Evolutionary conservation across 2,888 invertebrate genomes (phyloP), one percentile per base, ranked within the genome.

Genomic region (Monochamus alternatus): DNA sequence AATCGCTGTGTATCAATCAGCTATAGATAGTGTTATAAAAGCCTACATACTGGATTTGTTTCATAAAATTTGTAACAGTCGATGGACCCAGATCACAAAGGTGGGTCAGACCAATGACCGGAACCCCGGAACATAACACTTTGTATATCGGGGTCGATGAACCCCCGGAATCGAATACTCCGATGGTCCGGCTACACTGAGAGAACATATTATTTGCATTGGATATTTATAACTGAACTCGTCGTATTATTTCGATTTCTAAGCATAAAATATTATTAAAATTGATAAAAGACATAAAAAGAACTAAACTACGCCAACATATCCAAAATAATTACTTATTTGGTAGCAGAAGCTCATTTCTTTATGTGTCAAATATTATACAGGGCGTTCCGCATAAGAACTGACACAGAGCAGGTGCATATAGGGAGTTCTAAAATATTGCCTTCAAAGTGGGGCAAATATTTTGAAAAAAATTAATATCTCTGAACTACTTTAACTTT

Each of bases 51-150:
- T 60, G 60, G 60, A 12, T 69, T 71, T 63, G 60, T 62, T 71
- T 71, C 52, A 63, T 71, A 71, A 71, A 71, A 71, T 71, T 71
- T 62, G 71, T 71, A 71, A 71, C 71, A 71, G 71, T 71, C 71
- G 52, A 71, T 71, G 62, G 71, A 71, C 71, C 71, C 71, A 71
- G 71, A 71, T 71, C 71, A 62, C 63, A 31, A 73, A 73, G 73
- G 73, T 73, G 58, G 73, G 73, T 52, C 71, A 71, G 79, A 77
- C 77, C 79, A 76, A 76, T 79, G 79, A 77, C 79, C 79, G 74
- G 75, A 77, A 79, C 77, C 77, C 79, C 75, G 76, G 73, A 79
- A 76, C 77, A 73, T 74, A 75, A 75, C 71, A 71, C 75, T 75
- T 76, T 72, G 77, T 75, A 67, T 75, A 75, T 74, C 75, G 75